A percentile compares a stretch with the other conserved stretches of the same genome.
Conservation (phyloP, 2,797 vertebrate genomes). For the Danio jaintianensis region DNA sequence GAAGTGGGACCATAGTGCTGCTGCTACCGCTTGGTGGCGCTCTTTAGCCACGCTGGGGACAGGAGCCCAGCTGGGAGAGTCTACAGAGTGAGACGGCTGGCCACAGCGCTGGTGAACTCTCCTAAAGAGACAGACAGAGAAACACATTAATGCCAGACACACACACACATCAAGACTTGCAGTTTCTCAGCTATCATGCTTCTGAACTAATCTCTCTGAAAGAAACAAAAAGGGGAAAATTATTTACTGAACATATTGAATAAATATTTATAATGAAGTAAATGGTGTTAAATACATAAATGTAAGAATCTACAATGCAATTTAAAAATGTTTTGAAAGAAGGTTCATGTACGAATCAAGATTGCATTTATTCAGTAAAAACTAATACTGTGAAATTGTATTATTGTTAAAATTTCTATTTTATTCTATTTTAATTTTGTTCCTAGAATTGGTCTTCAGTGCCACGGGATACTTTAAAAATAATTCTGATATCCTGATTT, state of each 20-base stretch:
- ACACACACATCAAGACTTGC: conserved; percentile 3
- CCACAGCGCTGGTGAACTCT: conserved; percentile 82
- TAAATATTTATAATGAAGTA: neutral
- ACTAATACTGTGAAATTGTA: neutral
- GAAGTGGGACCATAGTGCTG: conserved; percentile 91
- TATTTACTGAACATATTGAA: neutral
- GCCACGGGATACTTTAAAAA: neutral
- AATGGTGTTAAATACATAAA: neutral
- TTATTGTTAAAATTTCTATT: too few relatives aligned
- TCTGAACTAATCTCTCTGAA: neutral
- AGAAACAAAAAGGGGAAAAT: neutral
- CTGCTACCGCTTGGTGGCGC: conserved; percentile 94
- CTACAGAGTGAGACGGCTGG: conserved; percentile 69
- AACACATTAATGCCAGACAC: conserved; percentile 30
- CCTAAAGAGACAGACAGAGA: conserved; percentile 72
- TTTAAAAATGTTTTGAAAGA: neutral
- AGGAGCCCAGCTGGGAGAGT: conserved; percentile 65
- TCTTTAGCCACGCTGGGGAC: conserved; percentile 85
- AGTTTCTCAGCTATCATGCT: neutral
- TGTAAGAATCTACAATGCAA: neutral
- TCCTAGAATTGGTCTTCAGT: neutral
- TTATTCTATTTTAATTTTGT: too few relatives aligned
- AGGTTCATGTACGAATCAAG: neutral
- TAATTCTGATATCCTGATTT: neutral
- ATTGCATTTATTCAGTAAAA: neutral